These are phyloP conservation scores for Deladenus siricidicola DNA, from an alignment of 2,888 invertebrate species.

Conservation along the genomic window DNA sequence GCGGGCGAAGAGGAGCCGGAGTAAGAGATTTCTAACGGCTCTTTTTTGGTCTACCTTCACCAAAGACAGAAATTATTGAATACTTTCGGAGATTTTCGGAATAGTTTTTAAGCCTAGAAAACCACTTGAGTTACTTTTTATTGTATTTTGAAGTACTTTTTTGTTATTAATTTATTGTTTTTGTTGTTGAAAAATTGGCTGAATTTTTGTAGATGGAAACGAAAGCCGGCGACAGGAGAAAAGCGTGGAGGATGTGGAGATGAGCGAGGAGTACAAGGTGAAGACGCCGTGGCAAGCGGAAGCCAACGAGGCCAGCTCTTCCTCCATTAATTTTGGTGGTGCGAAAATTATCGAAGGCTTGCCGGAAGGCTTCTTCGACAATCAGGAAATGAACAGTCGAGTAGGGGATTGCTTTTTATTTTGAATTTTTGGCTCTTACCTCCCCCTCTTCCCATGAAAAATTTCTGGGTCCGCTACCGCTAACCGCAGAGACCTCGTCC, in stretches of 20 bases:
- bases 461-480: background rate
- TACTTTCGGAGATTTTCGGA: too few species aligned
- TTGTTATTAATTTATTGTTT: too few species aligned
- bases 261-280: background rate
- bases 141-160: too few species aligned
- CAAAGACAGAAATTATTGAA: too few species aligned
- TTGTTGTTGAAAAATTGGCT: too few species aligned
- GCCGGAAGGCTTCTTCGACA: slow-evolving; percentile 25
- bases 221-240: too few species aligned
- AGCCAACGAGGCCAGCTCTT: background rate
- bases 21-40: too few species aligned
- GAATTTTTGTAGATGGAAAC: background rate
- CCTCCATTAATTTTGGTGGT: background rate
- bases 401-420: background rate
- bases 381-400: slow-evolving; percentile 13
- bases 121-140: too few species aligned
- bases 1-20: too few species aligned
- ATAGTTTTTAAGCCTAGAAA: too few species aligned
- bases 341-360: slow-evolving; percentile 18
- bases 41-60: too few species aligned
- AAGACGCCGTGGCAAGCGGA: slow-evolving; percentile 18
- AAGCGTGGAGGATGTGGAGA: slow-evolving; percentile 1
- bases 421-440: background rate
- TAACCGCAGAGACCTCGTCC: slow-evolving; percentile 11
- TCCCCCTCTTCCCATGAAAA: background rate